phyloP scores from a whole-genome alignment of 1,140 invertebrate genomes.

The Oncopeltus fasciatus region DNA sequence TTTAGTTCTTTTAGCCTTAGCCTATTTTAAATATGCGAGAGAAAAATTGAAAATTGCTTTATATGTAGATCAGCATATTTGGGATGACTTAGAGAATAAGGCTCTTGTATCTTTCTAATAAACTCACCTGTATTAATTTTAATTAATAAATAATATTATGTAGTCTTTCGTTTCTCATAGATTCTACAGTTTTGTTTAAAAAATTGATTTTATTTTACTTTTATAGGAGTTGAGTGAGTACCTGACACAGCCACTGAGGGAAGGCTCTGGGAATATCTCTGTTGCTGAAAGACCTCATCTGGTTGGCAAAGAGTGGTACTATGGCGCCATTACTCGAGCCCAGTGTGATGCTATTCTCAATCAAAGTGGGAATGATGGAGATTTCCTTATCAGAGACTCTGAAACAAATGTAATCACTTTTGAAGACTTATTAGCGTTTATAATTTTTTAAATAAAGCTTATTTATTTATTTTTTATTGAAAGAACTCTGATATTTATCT shows the following conservation, averaged over 20 bases:
- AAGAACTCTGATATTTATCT: too few species aligned
- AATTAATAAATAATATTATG: background rate
- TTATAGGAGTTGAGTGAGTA: slow-evolving; percentile 67
- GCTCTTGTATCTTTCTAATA: too few species aligned
- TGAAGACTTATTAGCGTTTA: too few species aligned
- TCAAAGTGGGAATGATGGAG: slow-evolving; percentile 87
- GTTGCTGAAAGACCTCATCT: slow-evolving; percentile 49
- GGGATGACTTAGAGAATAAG: too few species aligned
- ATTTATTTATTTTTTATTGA: too few species aligned
- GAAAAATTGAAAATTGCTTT: too few species aligned
- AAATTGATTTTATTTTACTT: background rate
- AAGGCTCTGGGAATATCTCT: slow-evolving; percentile 25
- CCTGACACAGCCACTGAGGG: slow-evolving; percentile 51
- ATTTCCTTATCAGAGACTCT: slow-evolving; percentile 95
- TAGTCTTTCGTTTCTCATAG: too few species aligned
- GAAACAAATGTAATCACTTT: slow-evolving; percentile 79
- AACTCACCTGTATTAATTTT: background rate
- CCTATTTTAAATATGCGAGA: too few species aligned
- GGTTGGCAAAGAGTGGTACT: slow-evolving; percentile 85
- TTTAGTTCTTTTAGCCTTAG: too few species aligned
- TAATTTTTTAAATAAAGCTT: too few species aligned
- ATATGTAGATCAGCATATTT: too few species aligned
- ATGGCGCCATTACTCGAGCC: slow-evolving; percentile 82
- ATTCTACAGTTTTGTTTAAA: too few species aligned
- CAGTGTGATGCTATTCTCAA: slow-evolving; percentile 91